Base-by-base conservation (phyloP, 2,888 invertebrate species). In the Eupithecia abbreviata region DNA sequence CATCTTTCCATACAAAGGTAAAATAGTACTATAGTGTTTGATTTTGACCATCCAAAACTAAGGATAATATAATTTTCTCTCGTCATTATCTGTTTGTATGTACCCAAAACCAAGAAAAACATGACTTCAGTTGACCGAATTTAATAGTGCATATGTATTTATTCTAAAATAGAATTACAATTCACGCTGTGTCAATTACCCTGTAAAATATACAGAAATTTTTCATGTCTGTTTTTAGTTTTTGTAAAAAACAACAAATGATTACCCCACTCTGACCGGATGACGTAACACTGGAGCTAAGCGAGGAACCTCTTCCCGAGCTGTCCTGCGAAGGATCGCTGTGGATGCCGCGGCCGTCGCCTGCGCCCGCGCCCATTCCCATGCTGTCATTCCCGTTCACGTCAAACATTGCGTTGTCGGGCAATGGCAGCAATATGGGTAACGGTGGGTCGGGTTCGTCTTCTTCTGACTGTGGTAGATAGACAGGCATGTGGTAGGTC, bases 341-440 rank as follows among this genome's bases (percentile, higher is more conserved):
- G 82, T 95, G 95, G 62, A 95, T 92, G 4, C 95, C 95, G 18
- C 90, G 85, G 0, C 95, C 95, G 76, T 95, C 95, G 0, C 95
- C 95, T 2, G 94, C 94, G 3, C 94, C 94, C 2, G 92, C 91
- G 2, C 89, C 88, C 0, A 85, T 84, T 0, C 89, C 90, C 1
- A 89, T 81, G 0, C 82, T 85, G 49, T 90, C 92, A 2, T 92
- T 92, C 3, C 90, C 91, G 73, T 93, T 92, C 42, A 82, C 79
- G 55, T 94, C 94, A 71, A 86, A 90, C 69, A 85, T 78, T 49
- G 89, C 88, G 42, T 89, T 90, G 2, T 79, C 84, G 2, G 86
- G 86, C n/a, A 85, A 73, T 10, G 80, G 80, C n/a, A 83, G 79
- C 41, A 69, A 66, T 55, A 81, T 65, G 49, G 81, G 79, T 42